These are phyloP conservation scores for Actenoides lindsayi DNA, from an alignment of 2,113 vertebrate species.

Conservation along the genomic window DNA sequence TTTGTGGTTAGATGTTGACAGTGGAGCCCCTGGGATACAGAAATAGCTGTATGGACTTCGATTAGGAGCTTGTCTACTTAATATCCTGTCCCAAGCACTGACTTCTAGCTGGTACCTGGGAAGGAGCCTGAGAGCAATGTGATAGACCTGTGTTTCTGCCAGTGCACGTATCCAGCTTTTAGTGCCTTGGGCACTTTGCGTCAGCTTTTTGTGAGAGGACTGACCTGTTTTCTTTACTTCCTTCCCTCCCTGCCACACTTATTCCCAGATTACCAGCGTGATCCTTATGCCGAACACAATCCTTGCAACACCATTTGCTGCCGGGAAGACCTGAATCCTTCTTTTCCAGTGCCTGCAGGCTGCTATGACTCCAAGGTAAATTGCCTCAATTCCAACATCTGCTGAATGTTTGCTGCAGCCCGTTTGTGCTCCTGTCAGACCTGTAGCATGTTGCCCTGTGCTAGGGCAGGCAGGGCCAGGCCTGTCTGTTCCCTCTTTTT, in stretches of 20 bases:
- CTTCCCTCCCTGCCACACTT: not conserved
- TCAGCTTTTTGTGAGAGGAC: not conserved
- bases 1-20: not conserved
- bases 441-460: not conserved
- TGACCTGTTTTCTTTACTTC: not conserved
- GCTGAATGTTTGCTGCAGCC: not conserved
- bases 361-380: conserved; percentile 92
- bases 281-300: conserved; percentile 84
- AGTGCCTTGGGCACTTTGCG: not conserved
- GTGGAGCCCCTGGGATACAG: not conserved
- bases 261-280: conserved; percentile 81
- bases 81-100: not conserved
- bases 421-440: not conserved
- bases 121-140: not conserved
- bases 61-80: not conserved
- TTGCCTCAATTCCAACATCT: not conserved
- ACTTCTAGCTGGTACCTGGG: not conserved
- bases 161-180: not conserved
- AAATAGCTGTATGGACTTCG: not conserved
- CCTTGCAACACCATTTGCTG: conserved; percentile 92
- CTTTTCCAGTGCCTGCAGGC: conserved; percentile 79
- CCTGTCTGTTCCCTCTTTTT: not conserved
- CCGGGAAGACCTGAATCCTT: conserved; percentile 83
- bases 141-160: not conserved
- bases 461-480: not conserved